Conservation (phyloP, 2,113 vertebrate genomes). For the Microcebus lehilahytsara region DNA sequence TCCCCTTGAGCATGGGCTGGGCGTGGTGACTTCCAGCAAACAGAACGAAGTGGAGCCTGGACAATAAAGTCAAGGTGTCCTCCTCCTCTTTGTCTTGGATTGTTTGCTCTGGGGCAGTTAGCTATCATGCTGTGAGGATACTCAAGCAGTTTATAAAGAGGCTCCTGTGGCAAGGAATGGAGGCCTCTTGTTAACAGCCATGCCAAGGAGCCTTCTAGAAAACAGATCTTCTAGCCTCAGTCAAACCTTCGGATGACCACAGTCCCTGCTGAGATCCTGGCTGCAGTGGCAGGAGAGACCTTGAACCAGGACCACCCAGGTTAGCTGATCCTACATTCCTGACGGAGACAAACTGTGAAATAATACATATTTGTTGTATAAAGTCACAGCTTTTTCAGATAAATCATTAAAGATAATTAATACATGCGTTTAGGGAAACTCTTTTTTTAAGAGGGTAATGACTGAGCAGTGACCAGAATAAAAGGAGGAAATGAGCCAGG, state of each 20-base stretch:
- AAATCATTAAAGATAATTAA: not conserved
- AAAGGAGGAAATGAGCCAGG: not conserved
- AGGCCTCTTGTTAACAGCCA: not conserved
- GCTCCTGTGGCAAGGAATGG: not conserved
- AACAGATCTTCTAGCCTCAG: not conserved
- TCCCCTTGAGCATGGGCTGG: not conserved
- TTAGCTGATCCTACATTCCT: not conserved
- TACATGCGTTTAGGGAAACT: not conserved
- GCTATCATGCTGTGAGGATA: not conserved
- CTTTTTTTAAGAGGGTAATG: not conserved
- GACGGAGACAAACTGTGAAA: not conserved
- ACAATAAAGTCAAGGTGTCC: not conserved
- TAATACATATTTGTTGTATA: not conserved
- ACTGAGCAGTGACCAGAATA: not conserved
- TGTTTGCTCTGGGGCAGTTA: not conserved
- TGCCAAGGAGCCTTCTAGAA: not conserved
- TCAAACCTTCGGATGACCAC: conserved; percentile 7
- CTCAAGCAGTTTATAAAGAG: not conserved
- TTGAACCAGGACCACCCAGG: not conserved
- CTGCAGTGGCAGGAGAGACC: not conserved
- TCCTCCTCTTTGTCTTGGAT: not conserved
- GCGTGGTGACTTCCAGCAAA: not conserved
- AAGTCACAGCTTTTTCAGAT: not conserved
- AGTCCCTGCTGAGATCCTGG: not conserved
- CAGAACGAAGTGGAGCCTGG: not conserved